phyloP scores from a whole-genome alignment of 2,888 invertebrate genomes.

The Melipona beecheii region DNA sequence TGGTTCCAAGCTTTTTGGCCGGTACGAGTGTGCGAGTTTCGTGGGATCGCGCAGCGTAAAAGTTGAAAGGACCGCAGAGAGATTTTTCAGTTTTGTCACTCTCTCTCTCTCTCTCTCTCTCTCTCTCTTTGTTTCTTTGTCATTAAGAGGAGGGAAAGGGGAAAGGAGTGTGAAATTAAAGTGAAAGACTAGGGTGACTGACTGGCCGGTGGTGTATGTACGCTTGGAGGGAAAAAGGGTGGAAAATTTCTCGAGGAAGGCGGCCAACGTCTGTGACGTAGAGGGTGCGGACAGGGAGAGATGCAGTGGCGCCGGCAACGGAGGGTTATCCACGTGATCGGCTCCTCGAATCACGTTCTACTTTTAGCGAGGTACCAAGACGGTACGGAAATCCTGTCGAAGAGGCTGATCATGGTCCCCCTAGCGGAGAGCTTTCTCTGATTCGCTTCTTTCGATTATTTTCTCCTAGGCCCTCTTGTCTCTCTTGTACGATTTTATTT shows the following conservation, averaged over 20 bases:
- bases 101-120: neutral
- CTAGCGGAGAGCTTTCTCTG: constrained; percentile 26
- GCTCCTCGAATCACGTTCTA: constrained; percentile 81
- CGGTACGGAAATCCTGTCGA: constrained; percentile 76
- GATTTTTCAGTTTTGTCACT: too few species aligned
- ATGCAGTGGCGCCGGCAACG: constrained; percentile 83
- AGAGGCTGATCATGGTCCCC: constrained; percentile 27
- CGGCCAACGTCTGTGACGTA: constrained; percentile 18
- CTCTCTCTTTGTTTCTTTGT: neutral
- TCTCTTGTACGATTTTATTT: too few species aligned
- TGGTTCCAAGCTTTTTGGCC: too few species aligned
- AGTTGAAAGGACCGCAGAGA: neutral
- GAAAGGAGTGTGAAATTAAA: constrained; percentile 5
- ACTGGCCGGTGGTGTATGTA: neutral
- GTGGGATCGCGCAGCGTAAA: neutral
- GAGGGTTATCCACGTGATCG: constrained; percentile 82
- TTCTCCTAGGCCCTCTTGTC: too few species aligned
- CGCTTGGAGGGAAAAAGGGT: neutral
- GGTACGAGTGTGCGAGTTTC: too few species aligned
- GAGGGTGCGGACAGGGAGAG: constrained; percentile 43
- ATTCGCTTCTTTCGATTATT: neutral
- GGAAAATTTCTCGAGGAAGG: neutral
- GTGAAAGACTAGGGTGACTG: neutral
- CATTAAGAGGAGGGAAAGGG: neutral
- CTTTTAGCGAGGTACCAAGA: constrained; percentile 83